A percentile compares a stretch with the other conserved stretches of the same genome.
phyloP scores from a whole-genome alignment of 2,888 invertebrate species.

The Stomorhina lunata region DNA sequence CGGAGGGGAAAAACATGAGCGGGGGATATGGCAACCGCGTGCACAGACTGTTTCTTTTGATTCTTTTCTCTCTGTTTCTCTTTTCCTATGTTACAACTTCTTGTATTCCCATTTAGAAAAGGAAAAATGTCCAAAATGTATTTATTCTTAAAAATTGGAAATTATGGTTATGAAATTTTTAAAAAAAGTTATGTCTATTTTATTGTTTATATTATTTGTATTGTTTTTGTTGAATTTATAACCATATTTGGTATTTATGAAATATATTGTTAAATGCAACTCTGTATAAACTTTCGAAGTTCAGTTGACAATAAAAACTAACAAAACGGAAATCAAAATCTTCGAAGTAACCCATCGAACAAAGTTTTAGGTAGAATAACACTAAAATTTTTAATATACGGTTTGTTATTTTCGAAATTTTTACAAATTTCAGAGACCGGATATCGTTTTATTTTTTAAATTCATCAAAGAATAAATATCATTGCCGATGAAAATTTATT shows the following conservation, averaged over 20 bases:
- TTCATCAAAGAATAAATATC: too few relatives aligned
- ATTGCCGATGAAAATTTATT: too few relatives aligned
- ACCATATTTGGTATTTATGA: not conserved
- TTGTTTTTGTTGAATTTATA: not conserved
- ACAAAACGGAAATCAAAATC: not conserved
- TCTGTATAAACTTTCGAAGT: conserved; percentile 12
- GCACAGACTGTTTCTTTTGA: not conserved
- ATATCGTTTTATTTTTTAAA: too few relatives aligned
- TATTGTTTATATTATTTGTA: not conserved
- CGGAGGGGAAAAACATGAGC: conserved; percentile 3
- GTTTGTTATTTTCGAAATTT: too few relatives aligned
- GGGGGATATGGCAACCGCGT: conserved; percentile 48
- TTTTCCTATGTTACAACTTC: not conserved
- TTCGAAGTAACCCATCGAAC: too few relatives aligned
- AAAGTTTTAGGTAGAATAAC: too few relatives aligned
- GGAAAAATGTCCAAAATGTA: not conserved
- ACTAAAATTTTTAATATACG: too few relatives aligned
- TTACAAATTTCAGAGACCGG: too few relatives aligned
- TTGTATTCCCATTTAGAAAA: not conserved
- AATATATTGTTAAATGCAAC: not conserved
- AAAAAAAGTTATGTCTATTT: not conserved
- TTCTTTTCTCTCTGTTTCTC: too few relatives aligned
- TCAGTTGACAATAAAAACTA: not conserved
- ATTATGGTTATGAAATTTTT: not conserved
- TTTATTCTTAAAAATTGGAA: not conserved